A percentile compares a stretch with the other conserved stretches of the same genome.
phyloP scores from a whole-genome alignment of 2,888 invertebrate species.

The Gerris lacustris region DNA sequence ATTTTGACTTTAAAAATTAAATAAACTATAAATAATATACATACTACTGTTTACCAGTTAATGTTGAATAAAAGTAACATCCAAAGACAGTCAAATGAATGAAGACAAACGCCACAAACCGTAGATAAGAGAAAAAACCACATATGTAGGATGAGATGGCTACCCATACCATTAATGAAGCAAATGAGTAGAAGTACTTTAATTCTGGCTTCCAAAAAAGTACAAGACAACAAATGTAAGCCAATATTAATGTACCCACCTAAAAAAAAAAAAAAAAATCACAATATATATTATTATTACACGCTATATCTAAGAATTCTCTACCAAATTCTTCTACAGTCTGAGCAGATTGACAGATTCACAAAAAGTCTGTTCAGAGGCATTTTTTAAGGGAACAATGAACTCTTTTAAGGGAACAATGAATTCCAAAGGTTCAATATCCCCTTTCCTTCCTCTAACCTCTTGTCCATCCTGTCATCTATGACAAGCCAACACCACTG shows the following conservation, averaged over 20 bases:
- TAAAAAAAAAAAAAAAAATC: slow-evolving; percentile 10
- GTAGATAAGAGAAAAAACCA: slow-evolving; percentile 24
- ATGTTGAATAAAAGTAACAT: slow-evolving; percentile 17
- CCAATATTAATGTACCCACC: slow-evolving; percentile 19
- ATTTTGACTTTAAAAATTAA: background rate
- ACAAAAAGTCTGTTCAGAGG: no score
- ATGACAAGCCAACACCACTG: no score
- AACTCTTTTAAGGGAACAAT: no score
- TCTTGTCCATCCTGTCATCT: no score
- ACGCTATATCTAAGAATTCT: background rate
- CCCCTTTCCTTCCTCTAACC: no score
- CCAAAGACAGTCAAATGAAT: slow-evolving; percentile 24
- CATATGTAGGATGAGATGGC: slow-evolving; percentile 26
- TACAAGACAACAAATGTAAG: slow-evolving; percentile 19
- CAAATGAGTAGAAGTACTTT: slow-evolving; percentile 18
- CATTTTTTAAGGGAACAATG: no score
- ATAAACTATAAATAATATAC: background rate
- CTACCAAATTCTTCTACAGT: no score
- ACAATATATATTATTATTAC: background rate
- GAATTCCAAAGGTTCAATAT: no score
- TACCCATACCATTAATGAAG: slow-evolving; percentile 26
- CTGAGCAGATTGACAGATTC: no score
- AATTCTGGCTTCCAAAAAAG: slow-evolving; percentile 24
- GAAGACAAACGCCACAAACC: slow-evolving; percentile 25
- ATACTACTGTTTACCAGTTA: background rate